Evolutionary conservation across 2,797 vertebrate genomes (phyloP), one percentile per base, ranked within the genome.

Genomic region (Cryptoprocta ferox): DNA sequence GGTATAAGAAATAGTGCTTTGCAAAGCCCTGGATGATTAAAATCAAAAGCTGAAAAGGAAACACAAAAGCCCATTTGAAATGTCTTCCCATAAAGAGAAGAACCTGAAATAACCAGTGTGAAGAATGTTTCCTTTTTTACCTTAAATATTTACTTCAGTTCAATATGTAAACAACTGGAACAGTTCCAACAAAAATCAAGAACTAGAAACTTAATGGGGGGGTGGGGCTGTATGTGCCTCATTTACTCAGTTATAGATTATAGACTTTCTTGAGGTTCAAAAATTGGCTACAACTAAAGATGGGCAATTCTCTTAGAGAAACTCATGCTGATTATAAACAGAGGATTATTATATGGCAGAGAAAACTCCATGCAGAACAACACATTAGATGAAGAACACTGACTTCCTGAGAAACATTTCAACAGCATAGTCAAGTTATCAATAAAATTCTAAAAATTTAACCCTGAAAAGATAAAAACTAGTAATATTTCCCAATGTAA

Each of bases 371-470:
- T 24, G 42, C 10, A 39, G 48, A 87, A 80, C 7, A 73, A 50
- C 16, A 68, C 14, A 78, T 63, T 32, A 91, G 65, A 50, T 85
- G 63, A 92, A 73, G 30, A 92, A 91, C 4, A 50, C 2, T 53
- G 2, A 63, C 9, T 84, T 94, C 88, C 1, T 65, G 56, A 94
- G 61, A 95, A 92, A 81, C 59, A 81, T 70, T 73, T 81, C 66
- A 83, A 59, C 3, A 61, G n/a, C 42, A 83, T 1, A 70, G 63
- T 12, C 21, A 56, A 61, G 21, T 87, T 76, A 81, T 70, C 76
- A 94, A 92, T 84, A 96, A 89, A 91, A 81, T 70, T 21, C 42
- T 91, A 42, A 91, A 81, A 84, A n/a, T n/a, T 59, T 76, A 96
- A 93, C 53, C 65, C 16, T 83, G 32, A 35, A 75, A 92, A 80